phyloP scores from a whole-genome alignment of 1,140 invertebrate genomes.

The Sarcophaga peregrina region DNA sequence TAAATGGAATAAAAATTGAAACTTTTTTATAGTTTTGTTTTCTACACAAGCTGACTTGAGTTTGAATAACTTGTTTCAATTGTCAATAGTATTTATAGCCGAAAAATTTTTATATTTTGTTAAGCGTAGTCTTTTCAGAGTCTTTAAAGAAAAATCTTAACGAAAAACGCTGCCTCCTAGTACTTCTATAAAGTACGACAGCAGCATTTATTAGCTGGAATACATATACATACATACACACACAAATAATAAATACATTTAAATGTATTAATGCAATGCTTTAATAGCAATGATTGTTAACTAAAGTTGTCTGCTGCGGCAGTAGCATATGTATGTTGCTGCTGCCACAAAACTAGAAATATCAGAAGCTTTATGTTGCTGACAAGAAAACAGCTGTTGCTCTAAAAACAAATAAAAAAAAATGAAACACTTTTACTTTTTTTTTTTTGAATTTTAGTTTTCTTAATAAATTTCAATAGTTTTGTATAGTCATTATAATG shows the following conservation, averaged over 20 bases:
- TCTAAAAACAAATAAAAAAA: background rate
- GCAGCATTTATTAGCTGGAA: background rate
- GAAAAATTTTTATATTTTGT: conserved; percentile 26
- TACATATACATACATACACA: background rate
- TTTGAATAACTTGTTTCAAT: conserved; percentile 41
- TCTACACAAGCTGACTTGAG: conserved; percentile 27
- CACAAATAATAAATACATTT: too few species aligned
- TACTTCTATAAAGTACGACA: conserved; percentile 26
- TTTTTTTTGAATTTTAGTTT: background rate
- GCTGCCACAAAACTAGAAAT: conserved; percentile 16
- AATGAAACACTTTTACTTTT: conserved; percentile 34
- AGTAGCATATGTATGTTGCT: background rate
- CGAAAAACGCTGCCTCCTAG: conserved; percentile 19
- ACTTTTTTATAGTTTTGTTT: conserved; percentile 40
- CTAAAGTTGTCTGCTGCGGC: background rate
- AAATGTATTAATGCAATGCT: background rate
- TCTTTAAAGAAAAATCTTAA: conserved; percentile 2
- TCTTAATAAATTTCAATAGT: background rate
- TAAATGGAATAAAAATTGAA: background rate
- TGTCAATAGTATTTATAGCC: conserved; percentile 39
- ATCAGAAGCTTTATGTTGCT: conserved; percentile 32
- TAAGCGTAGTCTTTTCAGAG: background rate
- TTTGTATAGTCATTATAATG: background rate
- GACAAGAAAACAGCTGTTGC: conserved; percentile 29
- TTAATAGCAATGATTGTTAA: background rate